Percentiles rank a stretch among this genome's conserved stretches.
Conservation (phyloP, 2,797 vertebrate species). For the Hozukius guyotensis region DNA sequence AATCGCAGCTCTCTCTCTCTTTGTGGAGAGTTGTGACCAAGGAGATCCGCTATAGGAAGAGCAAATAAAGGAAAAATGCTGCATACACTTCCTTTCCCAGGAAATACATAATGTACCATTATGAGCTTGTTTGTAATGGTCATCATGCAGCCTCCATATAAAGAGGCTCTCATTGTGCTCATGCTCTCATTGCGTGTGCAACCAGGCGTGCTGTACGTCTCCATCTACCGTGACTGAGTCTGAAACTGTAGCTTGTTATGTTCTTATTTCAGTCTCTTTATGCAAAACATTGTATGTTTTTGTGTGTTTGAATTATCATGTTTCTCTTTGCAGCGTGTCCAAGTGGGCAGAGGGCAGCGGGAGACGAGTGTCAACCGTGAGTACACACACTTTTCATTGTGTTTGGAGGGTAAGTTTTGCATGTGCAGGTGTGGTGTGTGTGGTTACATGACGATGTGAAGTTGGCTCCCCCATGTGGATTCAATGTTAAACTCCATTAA, state of each 20-base stretch:
- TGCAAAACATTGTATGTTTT: not conserved
- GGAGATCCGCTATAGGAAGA: conserved; percentile 42
- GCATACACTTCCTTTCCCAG: not conserved
- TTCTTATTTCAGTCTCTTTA: conserved; percentile 1
- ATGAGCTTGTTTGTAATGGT: conserved; percentile 11
- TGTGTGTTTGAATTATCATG: conserved; percentile 3
- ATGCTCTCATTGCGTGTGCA: conserved; percentile 18
- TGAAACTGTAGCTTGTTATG: conserved; percentile 19
- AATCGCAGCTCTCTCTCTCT: conserved; percentile 30
- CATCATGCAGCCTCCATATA: not conserved
- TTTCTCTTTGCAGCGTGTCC: conserved; percentile 74
- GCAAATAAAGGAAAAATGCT: not conserved
- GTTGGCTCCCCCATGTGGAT: conserved; percentile 58
- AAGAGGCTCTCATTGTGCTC: conserved; percentile 20
- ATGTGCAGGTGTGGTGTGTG: not conserved
- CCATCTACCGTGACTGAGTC: not conserved
- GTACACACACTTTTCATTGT: conserved; percentile 42
- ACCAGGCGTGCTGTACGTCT: not conserved
- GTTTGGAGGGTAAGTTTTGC: not conserved
- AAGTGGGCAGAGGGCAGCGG: conserved; percentile 67
- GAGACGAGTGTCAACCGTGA: conserved; percentile 62
- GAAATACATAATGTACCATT: not conserved
- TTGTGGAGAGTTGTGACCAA: conserved; percentile 26
- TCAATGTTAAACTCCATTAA: conserved; percentile 5
- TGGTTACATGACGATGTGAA: not conserved